A percentile compares a stretch with the other conserved stretches of the same genome.
Evolutionary conservation across 2,888 invertebrate genomes (phyloP).

Genomic region (Leptinotarsa peninsularis): DNA sequence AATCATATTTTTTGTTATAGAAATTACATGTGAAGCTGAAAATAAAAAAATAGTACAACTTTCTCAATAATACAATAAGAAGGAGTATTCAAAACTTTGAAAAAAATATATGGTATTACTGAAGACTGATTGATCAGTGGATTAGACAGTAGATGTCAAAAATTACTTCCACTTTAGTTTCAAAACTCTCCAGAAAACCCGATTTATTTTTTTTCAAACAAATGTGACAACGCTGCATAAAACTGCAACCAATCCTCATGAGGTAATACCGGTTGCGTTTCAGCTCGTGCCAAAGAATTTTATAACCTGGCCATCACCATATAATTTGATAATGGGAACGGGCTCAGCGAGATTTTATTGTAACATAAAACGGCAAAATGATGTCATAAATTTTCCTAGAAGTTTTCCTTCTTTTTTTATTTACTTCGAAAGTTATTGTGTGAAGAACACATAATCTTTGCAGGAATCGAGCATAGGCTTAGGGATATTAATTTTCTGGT

Average conservation of each 20-base stretch:
- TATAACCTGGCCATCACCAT: constrained; percentile 37
- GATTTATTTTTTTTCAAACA: not conserved
- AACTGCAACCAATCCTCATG: constrained; percentile 31
- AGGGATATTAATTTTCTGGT: too few species aligned
- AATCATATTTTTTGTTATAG: too few species aligned
- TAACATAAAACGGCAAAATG: constrained; percentile 21
- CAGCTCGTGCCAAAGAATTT: constrained; percentile 29
- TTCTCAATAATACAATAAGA: too few species aligned
- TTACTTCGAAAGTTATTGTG: not conserved
- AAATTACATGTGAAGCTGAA: too few species aligned
- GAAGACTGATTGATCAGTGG: too few species aligned
- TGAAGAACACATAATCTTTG: not conserved
- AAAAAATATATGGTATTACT: too few species aligned
- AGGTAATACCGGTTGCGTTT: constrained; percentile 31
- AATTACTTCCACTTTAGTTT: too few species aligned
- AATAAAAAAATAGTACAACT: too few species aligned
- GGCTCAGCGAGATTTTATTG: constrained; percentile 29
- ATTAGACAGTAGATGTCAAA: too few species aligned
- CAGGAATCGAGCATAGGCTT: not conserved
- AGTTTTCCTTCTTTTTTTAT: constrained; percentile 4
- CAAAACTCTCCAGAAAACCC: not conserved
- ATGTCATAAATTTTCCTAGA: constrained; percentile 14
- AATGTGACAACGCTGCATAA: constrained; percentile 39
- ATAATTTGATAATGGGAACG: constrained; percentile 36
- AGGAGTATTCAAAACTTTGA: too few species aligned